Evolutionary conservation across 2,113 vertebrate genomes (phyloP), one percentile per base, ranked within the genome.

Genomic region (Phasianus colchicus): DNA sequence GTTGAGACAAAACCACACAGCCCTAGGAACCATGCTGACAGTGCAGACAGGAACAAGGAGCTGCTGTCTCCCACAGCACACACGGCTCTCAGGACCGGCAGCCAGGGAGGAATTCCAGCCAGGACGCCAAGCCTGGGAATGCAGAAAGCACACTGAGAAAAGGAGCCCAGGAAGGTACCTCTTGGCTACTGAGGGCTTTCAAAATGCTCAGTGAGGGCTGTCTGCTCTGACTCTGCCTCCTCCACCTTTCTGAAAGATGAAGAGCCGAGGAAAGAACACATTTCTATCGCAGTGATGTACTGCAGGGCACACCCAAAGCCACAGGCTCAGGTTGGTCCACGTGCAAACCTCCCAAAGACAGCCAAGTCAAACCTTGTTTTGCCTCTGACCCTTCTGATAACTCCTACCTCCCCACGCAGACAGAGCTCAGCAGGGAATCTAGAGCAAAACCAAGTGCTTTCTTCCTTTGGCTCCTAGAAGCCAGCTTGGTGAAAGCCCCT

Each of bases 21-120:
- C 70, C 36, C 4, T 30, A 79, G 64, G 47, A 92, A 36, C 72
- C 3, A 3, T 86, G 94, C 94, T 95, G 92, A 92, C 89, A 72
- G 82, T 10, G 60, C 88, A 83, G 65, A 73, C 50, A 74, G 48
- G 40, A 95, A 95, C 79, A 97, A 93, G 93, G 65, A 88, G 40
- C 50, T 32, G 60, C 84, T 90, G 92, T 88, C 32, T 88, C 76
- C 38, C 0, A 78, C 80, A 58, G n/a, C 88, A 61, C 71, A 58
- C 77, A 22, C 0, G 8, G 4, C 36, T 64, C 69, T 71, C 55
- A 58, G 83, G 60, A 96, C n/a, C 5, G 24, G 76, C 72, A 90
- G 86, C 61, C 88, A 91, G 55, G 42, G 32, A 83, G 60, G 48
- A 93, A 93, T 45, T 81, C 43, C 61, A 86, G 76, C 20, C 48